Evolutionary conservation across 2,113 vertebrate genomes (phyloP).

Genomic region (Raja brachyura): DNA sequence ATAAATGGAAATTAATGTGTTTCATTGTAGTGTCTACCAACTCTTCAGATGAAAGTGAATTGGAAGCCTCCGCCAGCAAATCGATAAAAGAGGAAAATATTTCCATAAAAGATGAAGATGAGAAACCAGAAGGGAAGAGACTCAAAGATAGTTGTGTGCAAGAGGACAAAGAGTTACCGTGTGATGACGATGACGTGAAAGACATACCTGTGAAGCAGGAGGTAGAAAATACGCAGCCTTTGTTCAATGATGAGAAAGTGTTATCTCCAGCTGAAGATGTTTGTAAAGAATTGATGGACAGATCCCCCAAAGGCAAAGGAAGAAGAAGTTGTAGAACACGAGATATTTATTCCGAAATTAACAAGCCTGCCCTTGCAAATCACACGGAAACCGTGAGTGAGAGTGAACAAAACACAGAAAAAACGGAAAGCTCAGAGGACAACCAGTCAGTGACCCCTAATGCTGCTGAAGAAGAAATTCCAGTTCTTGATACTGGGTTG

Average conservation of each 20-base stretch:
- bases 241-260: slow-evolving; percentile 59
- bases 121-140: slow-evolving; percentile 54
- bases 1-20: neutral
- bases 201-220: slow-evolving; percentile 49
- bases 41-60: slow-evolving; percentile 68
- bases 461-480: slow-evolving; percentile 50
- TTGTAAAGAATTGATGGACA: slow-evolving; percentile 60
- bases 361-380: slow-evolving; percentile 49
- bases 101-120: slow-evolving; percentile 51
- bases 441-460: slow-evolving; percentile 51
- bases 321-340: slow-evolving; percentile 63
- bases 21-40: slow-evolving; percentile 55
- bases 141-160: neutral
- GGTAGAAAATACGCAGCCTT: slow-evolving; percentile 58
- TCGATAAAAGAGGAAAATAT: slow-evolving; percentile 63
- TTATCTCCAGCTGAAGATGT: slow-evolving; percentile 54
- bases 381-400: slow-evolving; percentile 54
- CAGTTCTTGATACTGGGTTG: slow-evolving; percentile 65
- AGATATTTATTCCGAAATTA: slow-evolving; percentile 62
- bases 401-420: slow-evolving; percentile 49
- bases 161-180: neutral
- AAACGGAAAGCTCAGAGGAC: slow-evolving; percentile 52
- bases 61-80: slow-evolving; percentile 64
- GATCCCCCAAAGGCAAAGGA: slow-evolving; percentile 73
- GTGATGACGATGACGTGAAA: neutral